Evolutionary conservation across 2,797 vertebrate genomes (phyloP).

Genomic region (Kryptolebias ocellatus): DNA sequence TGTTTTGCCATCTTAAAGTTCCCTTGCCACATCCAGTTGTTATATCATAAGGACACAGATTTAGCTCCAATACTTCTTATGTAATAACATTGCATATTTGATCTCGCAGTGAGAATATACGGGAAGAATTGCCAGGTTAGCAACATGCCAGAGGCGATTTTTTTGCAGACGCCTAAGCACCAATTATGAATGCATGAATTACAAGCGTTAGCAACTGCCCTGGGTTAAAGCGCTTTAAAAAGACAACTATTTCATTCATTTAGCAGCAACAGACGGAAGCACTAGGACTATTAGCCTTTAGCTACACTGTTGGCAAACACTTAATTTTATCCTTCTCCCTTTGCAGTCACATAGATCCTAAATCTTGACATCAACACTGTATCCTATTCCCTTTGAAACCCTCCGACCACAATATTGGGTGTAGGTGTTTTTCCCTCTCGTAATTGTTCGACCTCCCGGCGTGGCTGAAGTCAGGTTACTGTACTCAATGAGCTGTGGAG

Average conservation of each 20-base stretch:
- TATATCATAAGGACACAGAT: slow-evolving; percentile 47
- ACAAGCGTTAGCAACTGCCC: neutral
- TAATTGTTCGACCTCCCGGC: slow-evolving; percentile 44
- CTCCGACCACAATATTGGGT: slow-evolving; percentile 25
- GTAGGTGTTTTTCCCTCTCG: slow-evolving; percentile 32
- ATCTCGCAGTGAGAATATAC: slow-evolving; percentile 21
- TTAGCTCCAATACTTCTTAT: slow-evolving; percentile 39
- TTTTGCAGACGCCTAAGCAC: slow-evolving; percentile 26
- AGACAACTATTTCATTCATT: slow-evolving; percentile 5
- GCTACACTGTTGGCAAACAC: slow-evolving; percentile 22
- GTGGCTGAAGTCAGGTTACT: slow-evolving; percentile 58
- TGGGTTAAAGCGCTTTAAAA: slow-evolving; percentile 18
- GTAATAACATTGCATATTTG: slow-evolving; percentile 55
- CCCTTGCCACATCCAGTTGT: slow-evolving; percentile 6
- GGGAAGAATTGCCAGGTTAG: slow-evolving; percentile 39
- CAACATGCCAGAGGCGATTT: slow-evolving; percentile 8
- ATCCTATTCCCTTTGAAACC: slow-evolving; percentile 41
- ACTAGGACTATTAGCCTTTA: neutral
- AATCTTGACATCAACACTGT: slow-evolving; percentile 43
- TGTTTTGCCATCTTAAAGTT: slow-evolving; percentile 7
- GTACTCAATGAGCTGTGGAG: slow-evolving; percentile 43
- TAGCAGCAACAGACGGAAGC: neutral
- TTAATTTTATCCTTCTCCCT: slow-evolving; percentile 9
- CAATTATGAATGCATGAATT: slow-evolving; percentile 21
- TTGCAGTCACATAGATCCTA: slow-evolving; percentile 21